Base-by-base conservation (phyloP, 2,888 invertebrate genomes). In the Auanema freiburgensis region DNA sequence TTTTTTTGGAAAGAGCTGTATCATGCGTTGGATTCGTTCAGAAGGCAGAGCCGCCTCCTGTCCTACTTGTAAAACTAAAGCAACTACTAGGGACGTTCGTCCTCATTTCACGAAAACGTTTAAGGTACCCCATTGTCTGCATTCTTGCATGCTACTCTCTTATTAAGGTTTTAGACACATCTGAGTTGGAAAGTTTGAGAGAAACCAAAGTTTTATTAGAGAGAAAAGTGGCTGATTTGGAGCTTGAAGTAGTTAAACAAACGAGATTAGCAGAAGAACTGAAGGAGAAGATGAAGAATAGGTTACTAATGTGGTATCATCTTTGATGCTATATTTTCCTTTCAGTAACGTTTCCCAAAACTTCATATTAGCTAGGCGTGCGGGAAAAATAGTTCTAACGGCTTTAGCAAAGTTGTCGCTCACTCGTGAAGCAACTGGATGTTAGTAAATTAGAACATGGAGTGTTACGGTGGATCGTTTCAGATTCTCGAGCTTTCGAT, bases 1-100 rank as follows among this genome's bases (percentile, higher is more conserved):
- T 85, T 85, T 95, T 8, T 96, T 93, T 85, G 96, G 96, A 0
- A 80, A 84, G 60, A 83, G 81, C 83, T 86, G 86, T 72, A 85
- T 86, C 57, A 80, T 84, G 60, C 84, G 84, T 63, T 86, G 86
- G 86, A 71, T 86, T 55, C 33, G 60, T 14, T 53, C 51, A 10
- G 81, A 82, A 57, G 54, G 58, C n/a, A 24, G 58, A 41, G 24
- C 42, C 24, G 78, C 79, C 0, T 83, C 81, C 51, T 86, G 85
- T 76, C 86, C 86, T 0, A 84, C 84, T 33, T 86, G 85, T 71
- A 86, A 86, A 65, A 72, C 74, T 12, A 82, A 81, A 55, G 84
- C 85, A 6, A 80, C 79, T 54, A 69, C 78, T 57, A 80, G 75
- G 50, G 85, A 86, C 59, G 78, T 86, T 54, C 71, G 85, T 14